Conservation (phyloP, 2,888 invertebrate genomes). For the Diabrotica balteata region DNA sequence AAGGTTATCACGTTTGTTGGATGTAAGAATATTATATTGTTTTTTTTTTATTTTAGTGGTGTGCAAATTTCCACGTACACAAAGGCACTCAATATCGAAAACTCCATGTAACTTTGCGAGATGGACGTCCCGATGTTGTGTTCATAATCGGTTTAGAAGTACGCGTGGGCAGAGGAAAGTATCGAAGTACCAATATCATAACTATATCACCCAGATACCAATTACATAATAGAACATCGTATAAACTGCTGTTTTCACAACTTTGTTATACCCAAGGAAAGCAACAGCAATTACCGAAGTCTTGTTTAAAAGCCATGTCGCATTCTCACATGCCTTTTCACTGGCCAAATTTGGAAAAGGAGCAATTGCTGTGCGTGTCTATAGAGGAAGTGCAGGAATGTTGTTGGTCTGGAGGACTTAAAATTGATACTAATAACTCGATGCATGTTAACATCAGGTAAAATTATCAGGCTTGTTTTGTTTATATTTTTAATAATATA, state of each 20-base stretch:
- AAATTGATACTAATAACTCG: constrained; percentile 83
- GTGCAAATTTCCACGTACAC: constrained; percentile 82
- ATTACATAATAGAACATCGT: constrained; percentile 85
- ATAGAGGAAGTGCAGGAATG: constrained; percentile 74
- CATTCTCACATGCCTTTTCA: constrained; percentile 94
- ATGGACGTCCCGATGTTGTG: constrained; percentile 74
- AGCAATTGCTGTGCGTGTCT: constrained; percentile 86
- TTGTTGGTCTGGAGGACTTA: constrained; percentile 92
- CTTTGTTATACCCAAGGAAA: constrained; percentile 73
- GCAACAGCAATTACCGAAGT: constrained; percentile 62
- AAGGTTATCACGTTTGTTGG: no score
- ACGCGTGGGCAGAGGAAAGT: constrained; percentile 85
- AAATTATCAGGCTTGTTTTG: constrained; percentile 12
- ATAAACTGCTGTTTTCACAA: constrained; percentile 87
- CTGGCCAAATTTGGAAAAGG: constrained; percentile 92
- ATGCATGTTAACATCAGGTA: constrained; percentile 87
- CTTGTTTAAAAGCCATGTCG: constrained; percentile 75
- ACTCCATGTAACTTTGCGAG: constrained; percentile 67
- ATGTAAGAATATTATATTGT: no score
- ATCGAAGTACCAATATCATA: constrained; percentile 89
- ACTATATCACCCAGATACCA: constrained; percentile 93
- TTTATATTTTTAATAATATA: no score
- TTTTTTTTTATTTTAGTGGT: constrained; percentile 69
- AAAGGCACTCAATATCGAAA: constrained; percentile 59
- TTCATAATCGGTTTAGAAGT: constrained; percentile 90